phyloP scores from a whole-genome alignment of 2,113 vertebrate species.

The Thunnus maccoyii region DNA sequence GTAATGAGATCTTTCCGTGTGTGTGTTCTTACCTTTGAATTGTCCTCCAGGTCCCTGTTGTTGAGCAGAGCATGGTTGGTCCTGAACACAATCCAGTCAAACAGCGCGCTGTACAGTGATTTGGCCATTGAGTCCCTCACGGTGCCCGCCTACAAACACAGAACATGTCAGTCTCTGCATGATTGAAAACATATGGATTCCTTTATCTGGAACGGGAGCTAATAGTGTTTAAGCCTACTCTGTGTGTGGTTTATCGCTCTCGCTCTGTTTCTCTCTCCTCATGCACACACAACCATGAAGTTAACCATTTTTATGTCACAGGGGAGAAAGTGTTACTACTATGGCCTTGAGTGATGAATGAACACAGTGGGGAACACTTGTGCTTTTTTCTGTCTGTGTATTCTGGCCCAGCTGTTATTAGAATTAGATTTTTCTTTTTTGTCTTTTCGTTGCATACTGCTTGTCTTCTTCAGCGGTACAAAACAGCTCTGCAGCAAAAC shows the following conservation, averaged over 20 bases:
- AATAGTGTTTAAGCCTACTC: not conserved
- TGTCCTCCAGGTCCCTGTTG: conserved; percentile 93
- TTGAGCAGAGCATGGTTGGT: conserved; percentile 97
- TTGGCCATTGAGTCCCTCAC: conserved; percentile 98
- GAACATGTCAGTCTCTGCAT: conserved; percentile 7
- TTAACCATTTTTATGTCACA: not conserved
- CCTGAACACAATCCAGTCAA: conserved; percentile 98
- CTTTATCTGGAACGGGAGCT: conserved; percentile 26
- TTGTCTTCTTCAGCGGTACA: not conserved
- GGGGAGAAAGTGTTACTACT: not conserved
- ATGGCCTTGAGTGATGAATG: conserved; percentile 3
- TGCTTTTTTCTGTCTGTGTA: too few relatives aligned
- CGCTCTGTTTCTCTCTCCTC: not conserved
- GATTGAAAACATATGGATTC: conserved; percentile 45
- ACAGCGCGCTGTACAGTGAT: conserved; percentile 94
- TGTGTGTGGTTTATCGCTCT: conserved; percentile 31
- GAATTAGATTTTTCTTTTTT: too few relatives aligned
- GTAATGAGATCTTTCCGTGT: not conserved
- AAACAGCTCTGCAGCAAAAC: not conserved
- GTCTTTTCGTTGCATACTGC: not conserved
- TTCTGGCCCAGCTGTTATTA: too few relatives aligned
- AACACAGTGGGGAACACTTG: conserved; percentile 3
- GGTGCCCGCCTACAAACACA: conserved; percentile 88
- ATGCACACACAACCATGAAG: not conserved
- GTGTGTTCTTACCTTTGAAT: conserved; percentile 87